Conservation (phyloP, 2,797 vertebrate species). For the Eulemur rubriventer region DNA sequence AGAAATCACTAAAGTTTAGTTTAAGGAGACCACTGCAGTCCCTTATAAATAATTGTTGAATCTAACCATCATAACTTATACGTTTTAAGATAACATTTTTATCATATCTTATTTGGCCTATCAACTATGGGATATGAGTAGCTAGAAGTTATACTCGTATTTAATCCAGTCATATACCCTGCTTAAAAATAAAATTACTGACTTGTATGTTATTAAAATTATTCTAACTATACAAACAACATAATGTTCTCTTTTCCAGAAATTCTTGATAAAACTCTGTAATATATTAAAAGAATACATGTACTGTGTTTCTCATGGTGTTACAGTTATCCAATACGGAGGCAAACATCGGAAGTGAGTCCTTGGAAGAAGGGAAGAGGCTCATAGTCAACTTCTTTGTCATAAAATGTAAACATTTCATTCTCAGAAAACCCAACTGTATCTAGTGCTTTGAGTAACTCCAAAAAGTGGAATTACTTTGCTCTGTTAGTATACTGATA, state of each 20-base stretch:
- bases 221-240: neutral
- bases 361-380: neutral
- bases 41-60: neutral
- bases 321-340: neutral
- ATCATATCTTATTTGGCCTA: neutral
- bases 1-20: neutral
- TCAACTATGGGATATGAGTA: neutral
- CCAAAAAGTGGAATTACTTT: neutral
- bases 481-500: neutral
- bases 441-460: neutral
- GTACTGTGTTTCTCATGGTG: neutral
- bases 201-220: neutral
- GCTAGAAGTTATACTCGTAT: neutral
- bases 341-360: neutral
- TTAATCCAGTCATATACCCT: neutral
- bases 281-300: neutral
- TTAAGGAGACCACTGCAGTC: neutral
- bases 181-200: neutral
- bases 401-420: neutral
- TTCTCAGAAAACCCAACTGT: neutral
- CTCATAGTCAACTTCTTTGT: neutral
- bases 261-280: neutral
- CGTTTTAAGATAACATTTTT: neutral
- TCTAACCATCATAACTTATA: neutral
- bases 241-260: neutral